phyloP scores from a whole-genome alignment of 1,140 invertebrate genomes.

The Monomorium pharaonis region DNA sequence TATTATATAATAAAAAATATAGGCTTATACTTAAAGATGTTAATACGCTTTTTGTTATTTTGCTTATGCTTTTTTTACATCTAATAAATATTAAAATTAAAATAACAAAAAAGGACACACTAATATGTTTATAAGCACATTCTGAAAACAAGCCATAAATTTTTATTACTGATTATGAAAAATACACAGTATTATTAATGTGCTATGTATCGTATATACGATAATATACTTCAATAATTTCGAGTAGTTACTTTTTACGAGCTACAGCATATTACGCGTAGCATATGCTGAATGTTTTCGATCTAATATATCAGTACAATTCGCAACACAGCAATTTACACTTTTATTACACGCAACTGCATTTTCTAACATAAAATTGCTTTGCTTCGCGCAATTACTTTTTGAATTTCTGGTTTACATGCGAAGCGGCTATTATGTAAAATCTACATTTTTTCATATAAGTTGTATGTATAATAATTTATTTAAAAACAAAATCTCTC shows the following conservation, averaged over 20 bases:
- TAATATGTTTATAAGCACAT: too few species aligned
- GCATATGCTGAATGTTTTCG: background rate
- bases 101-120: too few species aligned
- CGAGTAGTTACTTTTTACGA: background rate
- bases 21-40: too few species aligned
- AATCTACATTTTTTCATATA: background rate
- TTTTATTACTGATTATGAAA: background rate
- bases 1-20: background rate
- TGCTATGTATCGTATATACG: background rate
- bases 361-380: slow-evolving; percentile 12
- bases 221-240: background rate
- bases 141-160: background rate
- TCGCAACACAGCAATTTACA: slow-evolving; percentile 8
- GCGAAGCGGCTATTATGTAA: background rate
- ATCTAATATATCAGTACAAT: slow-evolving; percentile 9
- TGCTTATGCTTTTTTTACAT: too few species aligned
- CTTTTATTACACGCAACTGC: background rate
- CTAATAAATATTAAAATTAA: too few species aligned
- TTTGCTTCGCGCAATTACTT: background rate
- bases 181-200: background rate
- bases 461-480: background rate
- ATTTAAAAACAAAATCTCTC: background rate
- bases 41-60: too few species aligned
- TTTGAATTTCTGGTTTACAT: background rate
- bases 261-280: background rate